A percentile compares a stretch with the other conserved stretches of the same genome.
Conservation (phyloP, 2,888 invertebrate species). For the Carpatolechia fugitivella region DNA sequence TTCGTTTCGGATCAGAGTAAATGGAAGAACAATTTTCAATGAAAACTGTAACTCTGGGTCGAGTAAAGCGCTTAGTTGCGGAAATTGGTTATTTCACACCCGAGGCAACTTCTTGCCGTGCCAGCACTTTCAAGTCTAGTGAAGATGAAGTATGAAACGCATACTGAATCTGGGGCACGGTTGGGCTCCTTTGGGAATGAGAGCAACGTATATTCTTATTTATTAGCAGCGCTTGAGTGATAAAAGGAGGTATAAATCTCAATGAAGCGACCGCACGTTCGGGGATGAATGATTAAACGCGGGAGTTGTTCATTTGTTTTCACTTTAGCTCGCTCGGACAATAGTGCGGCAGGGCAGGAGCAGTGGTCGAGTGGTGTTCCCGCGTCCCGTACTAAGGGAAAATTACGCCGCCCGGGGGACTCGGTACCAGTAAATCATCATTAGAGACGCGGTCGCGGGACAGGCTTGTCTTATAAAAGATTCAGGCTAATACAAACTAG, state of each 20-base stretch:
- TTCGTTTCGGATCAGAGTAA: not conserved
- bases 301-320: slow-evolving; percentile 72
- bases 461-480: slow-evolving; percentile 72
- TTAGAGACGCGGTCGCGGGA: slow-evolving; percentile 57
- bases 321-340: slow-evolving; percentile 64
- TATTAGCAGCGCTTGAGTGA: slow-evolving; percentile 40
- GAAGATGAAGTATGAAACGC: slow-evolving; percentile 5
- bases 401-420: slow-evolving; percentile 72
- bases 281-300: slow-evolving; percentile 73
- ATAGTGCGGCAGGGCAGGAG: slow-evolving; percentile 42
- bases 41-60: not conserved
- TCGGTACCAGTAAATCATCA: slow-evolving; percentile 68
- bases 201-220: slow-evolving; percentile 13
- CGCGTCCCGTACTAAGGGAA: slow-evolving; percentile 56
- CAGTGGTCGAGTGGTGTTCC: slow-evolving; percentile 2
- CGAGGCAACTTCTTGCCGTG: slow-evolving; percentile 3
- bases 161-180: not conserved
- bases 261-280: slow-evolving; percentile 54
- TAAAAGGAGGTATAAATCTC: slow-evolving; percentile 65
- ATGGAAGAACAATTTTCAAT: slow-evolving; percentile 1
- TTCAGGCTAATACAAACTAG: slow-evolving; percentile 71
- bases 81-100: slow-evolving; percentile 12
- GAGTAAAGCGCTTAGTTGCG: slow-evolving; percentile 12
- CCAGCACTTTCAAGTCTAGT: not conserved
- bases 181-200: not conserved